Percentiles rank a stretch among this genome's conserved stretches.
phyloP scores from a whole-genome alignment of 2,888 invertebrate species.

The Salticus scenicus region DNA sequence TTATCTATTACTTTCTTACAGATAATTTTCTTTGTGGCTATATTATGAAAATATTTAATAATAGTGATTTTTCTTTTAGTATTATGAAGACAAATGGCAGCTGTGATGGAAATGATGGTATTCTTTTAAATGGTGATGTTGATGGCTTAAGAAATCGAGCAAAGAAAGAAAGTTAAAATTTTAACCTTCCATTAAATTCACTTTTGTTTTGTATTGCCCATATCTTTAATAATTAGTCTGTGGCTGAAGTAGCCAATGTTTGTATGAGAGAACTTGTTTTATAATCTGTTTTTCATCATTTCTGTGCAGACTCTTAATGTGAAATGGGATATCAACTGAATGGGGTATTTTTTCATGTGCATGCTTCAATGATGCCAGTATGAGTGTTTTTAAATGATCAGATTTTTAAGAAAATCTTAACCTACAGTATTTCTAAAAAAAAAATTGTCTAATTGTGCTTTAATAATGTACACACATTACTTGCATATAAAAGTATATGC shows the following conservation, averaged over 20 bases:
- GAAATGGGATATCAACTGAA: neutral
- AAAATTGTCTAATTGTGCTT: neutral
- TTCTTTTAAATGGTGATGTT: slow-evolving; percentile 36
- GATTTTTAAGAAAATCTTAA: neutral
- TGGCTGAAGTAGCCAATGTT: neutral
- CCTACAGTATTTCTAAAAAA: neutral
- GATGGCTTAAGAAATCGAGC: neutral
- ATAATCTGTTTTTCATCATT: neutral
- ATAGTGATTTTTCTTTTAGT: slow-evolving; percentile 42
- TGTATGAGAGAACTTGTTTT: neutral
- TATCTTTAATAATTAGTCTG: neutral
- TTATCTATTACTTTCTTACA: no score
- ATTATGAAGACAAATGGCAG: slow-evolving; percentile 45
- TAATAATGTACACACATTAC: neutral
- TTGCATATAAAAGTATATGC: neutral
- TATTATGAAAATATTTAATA: no score
- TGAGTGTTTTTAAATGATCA: neutral
- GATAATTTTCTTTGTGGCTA: no score
- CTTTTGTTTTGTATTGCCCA: neutral
- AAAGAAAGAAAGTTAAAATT: slow-evolving; percentile 35
- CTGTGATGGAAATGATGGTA: slow-evolving; percentile 29
- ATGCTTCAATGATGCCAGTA: neutral
- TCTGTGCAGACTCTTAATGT: neutral
- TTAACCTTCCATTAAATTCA: neutral
- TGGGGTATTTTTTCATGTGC: neutral